Percentiles rank a stretch among this genome's conserved stretches.
phyloP scores from a whole-genome alignment of 2,113 vertebrate species.

The Campylomormyrus numenius region DNA sequence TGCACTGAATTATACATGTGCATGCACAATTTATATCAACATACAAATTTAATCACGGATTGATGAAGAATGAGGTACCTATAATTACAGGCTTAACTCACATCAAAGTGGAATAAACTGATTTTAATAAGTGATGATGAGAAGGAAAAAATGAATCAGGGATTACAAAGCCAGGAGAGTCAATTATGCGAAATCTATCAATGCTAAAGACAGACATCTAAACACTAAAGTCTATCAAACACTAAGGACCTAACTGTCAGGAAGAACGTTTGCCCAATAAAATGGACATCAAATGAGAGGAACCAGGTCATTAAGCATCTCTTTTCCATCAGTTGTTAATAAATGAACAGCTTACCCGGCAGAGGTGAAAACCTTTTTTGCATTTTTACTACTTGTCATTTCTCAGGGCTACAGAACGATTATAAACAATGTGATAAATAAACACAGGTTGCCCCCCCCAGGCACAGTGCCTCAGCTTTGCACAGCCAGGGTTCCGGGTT shows the following conservation, averaged over 20 bases:
- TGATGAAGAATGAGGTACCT: constrained; percentile 49
- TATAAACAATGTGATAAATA: neutral
- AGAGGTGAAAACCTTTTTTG: neutral
- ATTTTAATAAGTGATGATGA: constrained; percentile 35
- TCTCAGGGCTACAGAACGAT: neutral
- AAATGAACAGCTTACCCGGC: neutral
- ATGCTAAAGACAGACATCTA: neutral
- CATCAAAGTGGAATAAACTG: constrained; percentile 57
- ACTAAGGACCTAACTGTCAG: neutral
- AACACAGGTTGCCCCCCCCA: neutral
- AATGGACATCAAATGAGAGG: neutral
- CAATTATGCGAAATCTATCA: constrained; percentile 22
- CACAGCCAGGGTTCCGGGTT: neutral
- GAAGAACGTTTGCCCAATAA: neutral
- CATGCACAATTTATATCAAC: constrained; percentile 57
- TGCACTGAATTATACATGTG: constrained; percentile 57
- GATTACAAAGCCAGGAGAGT: constrained; percentile 26
- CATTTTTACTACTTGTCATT: neutral
- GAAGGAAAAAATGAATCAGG: constrained; percentile 23
- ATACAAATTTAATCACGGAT: constrained; percentile 61
- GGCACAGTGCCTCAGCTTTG: neutral
- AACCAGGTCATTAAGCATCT: neutral
- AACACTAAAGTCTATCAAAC: neutral
- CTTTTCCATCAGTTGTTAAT: neutral
- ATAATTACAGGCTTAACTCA: constrained; percentile 49